Conservation (phyloP, 2,888 invertebrate genomes). For the Cataglyphis altisquamis region DNA sequence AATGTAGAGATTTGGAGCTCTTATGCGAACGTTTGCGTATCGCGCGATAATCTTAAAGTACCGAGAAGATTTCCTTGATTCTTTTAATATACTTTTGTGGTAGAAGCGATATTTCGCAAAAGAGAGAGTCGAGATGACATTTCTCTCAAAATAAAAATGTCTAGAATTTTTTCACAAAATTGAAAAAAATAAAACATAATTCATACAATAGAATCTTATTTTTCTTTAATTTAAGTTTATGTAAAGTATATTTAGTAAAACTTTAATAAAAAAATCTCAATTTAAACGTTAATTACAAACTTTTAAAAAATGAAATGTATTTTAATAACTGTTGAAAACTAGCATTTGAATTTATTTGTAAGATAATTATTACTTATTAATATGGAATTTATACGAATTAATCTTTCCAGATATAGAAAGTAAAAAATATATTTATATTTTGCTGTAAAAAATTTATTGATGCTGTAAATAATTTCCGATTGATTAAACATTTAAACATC, state of each 20-base stretch:
- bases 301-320: neutral
- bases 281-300: neutral
- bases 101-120: neutral
- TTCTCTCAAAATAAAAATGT: slow-evolving; percentile 1
- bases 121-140: neutral
- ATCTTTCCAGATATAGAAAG: neutral
- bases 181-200: neutral
- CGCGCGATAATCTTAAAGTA: slow-evolving; percentile 23
- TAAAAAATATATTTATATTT: neutral
- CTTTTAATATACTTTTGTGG: slow-evolving; percentile 3
- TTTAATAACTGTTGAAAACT: neutral
- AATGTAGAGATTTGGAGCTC: neutral
- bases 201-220: neutral
- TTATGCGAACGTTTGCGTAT: neutral
- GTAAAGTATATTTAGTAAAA: neutral
- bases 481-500: neutral
- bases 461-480: neutral
- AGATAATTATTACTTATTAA: neutral
- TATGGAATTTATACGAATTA: neutral
- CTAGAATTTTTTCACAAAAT: neutral
- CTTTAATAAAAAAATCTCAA: neutral
- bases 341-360: neutral
- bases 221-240: neutral
- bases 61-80: slow-evolving; percentile 16
- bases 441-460: neutral